Conservation (phyloP, 2,113 vertebrate species). For the Ivindomyrus marchei region DNA sequence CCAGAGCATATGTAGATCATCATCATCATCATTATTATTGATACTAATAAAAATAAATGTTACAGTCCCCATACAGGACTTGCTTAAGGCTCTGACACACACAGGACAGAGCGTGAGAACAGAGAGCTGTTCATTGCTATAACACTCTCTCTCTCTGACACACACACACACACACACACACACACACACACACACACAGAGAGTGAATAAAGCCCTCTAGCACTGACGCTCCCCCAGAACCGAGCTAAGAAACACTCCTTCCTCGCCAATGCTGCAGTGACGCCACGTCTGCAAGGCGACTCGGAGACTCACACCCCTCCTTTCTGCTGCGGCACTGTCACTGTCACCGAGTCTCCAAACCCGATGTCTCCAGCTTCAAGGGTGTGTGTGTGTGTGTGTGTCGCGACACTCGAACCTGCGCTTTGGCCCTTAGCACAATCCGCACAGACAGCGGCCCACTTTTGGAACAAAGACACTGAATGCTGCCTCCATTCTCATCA, state of each 20-base stretch:
- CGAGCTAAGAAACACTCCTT: background rate
- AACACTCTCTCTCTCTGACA: background rate
- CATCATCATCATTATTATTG: background rate
- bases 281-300: background rate
- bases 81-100: background rate
- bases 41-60: slow-evolving; percentile 4
- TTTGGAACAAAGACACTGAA: background rate
- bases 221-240: background rate
- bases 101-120: background rate
- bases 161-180: no score
- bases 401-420: background rate
- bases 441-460: background rate
- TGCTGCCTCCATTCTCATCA: background rate
- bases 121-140: background rate
- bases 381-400: background rate
- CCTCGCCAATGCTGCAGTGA: background rate
- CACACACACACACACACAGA: background rate
- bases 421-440: background rate
- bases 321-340: background rate
- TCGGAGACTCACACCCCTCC: background rate
- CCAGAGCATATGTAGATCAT: background rate
- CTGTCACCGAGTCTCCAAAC: background rate
- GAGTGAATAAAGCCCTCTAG: background rate
- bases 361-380: background rate
- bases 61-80: background rate